A percentile compares a stretch with the other conserved stretches of the same genome.
Evolutionary conservation across 2,797 vertebrate species (phyloP).

Genomic region (Todus mexicanus): DNA sequence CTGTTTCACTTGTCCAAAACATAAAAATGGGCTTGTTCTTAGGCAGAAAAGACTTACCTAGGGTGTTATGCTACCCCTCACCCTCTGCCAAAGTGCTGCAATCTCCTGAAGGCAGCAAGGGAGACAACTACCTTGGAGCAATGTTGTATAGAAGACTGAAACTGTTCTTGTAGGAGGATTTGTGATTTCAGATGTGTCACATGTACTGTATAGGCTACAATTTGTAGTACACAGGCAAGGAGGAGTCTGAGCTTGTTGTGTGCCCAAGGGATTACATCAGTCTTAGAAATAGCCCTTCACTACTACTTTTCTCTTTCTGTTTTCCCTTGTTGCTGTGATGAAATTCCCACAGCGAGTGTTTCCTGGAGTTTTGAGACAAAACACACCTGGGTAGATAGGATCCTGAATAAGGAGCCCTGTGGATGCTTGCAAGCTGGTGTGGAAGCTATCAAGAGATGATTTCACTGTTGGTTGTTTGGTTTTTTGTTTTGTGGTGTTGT

Average conservation of each 20-base stretch:
- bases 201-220: neutral
- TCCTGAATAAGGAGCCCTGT: fast-evolving
- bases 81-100: neutral
- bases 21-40: neutral
- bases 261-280: neutral
- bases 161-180: neutral
- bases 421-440: neutral
- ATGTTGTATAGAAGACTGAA: neutral
- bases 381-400: neutral
- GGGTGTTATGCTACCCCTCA: neutral
- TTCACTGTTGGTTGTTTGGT: neutral
- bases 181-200: neutral
- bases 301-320: neutral
- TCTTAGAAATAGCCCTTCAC: neutral
- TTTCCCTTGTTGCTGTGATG: neutral
- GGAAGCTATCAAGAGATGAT: neutral
- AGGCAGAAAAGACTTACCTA: neutral
- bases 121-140: neutral
- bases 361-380: neutral
- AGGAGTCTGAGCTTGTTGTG: neutral
- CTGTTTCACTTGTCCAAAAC: neutral
- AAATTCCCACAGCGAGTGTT: neutral
- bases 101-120: neutral
- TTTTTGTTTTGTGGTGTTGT: no score
- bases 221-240: neutral